These are phyloP conservation scores for Ellobium chinense DNA, from an alignment of 2,888 invertebrate genomes.

Conservation along the genomic window DNA sequence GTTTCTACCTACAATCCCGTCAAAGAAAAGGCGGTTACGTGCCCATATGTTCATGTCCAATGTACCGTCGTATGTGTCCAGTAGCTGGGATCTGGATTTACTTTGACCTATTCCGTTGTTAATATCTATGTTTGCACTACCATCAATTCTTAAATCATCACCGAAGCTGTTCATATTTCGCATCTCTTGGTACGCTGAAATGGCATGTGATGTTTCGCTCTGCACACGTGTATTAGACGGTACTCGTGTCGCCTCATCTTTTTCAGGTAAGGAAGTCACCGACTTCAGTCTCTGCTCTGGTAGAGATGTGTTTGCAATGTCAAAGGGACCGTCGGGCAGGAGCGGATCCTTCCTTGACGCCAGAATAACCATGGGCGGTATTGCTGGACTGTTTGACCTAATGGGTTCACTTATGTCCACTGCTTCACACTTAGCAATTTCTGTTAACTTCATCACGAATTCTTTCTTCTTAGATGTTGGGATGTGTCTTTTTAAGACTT, in stretches of 20 bases:
- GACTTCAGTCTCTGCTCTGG: neutral
- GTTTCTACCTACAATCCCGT: neutral
- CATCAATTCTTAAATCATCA: constrained; percentile 13
- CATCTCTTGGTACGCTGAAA: neutral
- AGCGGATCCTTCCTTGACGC: constrained; percentile 34
- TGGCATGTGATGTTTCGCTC: constrained; percentile 8
- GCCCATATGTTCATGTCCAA: neutral
- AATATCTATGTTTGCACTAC: too few relatives aligned
- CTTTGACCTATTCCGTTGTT: neutral
- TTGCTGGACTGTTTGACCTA: neutral
- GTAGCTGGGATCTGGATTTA: neutral
- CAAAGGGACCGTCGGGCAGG: neutral
- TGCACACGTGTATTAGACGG: constrained; percentile 7
- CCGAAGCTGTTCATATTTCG: neutral
- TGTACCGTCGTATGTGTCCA: neutral
- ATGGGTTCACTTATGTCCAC: constrained; percentile 40
- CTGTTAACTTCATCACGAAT: constrained; percentile 44
- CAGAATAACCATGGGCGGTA: constrained; percentile 48
- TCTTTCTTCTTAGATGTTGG: constrained; percentile 46
- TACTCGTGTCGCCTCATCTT: neutral
- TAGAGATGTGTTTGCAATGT: neutral
- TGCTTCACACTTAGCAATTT: constrained; percentile 48
- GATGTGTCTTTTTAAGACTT: constrained; percentile 35
- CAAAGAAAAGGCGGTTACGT: neutral
- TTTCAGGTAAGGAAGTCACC: neutral